Conservation (phyloP, 2,113 vertebrate genomes). For the Triplophysa siluroides region DNA sequence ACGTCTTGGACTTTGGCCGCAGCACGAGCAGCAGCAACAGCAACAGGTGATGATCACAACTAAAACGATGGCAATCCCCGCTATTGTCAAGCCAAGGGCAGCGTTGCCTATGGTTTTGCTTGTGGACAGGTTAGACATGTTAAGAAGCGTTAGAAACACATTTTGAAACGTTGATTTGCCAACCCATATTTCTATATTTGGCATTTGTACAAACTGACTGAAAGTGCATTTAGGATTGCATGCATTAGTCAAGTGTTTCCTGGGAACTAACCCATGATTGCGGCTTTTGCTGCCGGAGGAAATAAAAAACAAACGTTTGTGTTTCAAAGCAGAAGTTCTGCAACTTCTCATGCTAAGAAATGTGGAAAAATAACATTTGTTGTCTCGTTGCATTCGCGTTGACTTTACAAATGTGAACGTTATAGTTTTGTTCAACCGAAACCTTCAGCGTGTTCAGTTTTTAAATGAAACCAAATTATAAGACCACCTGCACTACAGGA, state of each 20-base stretch:
- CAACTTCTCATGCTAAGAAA: no score
- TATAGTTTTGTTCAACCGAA: background rate
- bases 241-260: no score
- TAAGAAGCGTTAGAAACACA: background rate
- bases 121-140: background rate
- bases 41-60: slow-evolving; percentile 80
- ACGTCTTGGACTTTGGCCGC: slow-evolving; percentile 83
- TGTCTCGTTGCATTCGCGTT: no score
- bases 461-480: background rate
- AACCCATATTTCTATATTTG: no score
- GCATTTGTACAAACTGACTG: no score
- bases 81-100: slow-evolving; percentile 29
- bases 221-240: no score
- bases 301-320: no score
- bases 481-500: background rate
- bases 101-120: background rate
- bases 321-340: no score
- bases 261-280: no score
- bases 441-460: background rate
- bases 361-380: no score
- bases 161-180: background rate
- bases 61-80: slow-evolving; percentile 53
- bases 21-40: slow-evolving; percentile 88
- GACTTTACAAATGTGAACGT: background rate
- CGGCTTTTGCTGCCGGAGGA: no score